Conservation (phyloP, 1,140 invertebrate species). For the Saccostrea cuccullata region DNA sequence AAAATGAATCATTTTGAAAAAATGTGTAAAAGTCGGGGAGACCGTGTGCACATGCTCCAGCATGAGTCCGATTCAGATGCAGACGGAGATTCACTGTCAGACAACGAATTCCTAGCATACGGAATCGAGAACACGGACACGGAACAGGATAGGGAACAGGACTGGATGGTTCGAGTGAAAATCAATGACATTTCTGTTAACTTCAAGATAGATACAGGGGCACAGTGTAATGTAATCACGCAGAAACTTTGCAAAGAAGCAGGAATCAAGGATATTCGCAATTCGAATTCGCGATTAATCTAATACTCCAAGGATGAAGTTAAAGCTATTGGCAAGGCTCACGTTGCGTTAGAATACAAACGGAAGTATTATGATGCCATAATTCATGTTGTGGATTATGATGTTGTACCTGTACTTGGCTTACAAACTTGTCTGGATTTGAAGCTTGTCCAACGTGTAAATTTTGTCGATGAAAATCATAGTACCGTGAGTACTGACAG, state of each 20-base stretch:
- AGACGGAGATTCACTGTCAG: neutral
- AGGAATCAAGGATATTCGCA: too few species aligned
- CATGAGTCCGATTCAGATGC: neutral
- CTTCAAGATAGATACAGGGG: too few species aligned
- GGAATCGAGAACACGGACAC: too few species aligned
- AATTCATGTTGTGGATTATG: neutral
- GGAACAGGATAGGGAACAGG: too few species aligned
- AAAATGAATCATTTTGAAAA: neutral
- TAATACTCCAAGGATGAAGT: neutral
- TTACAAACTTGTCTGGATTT: neutral
- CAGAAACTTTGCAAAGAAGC: too few species aligned
- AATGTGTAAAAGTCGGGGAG: neutral
- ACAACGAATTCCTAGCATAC: neutral
- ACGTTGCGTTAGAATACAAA: neutral
- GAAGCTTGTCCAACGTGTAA: neutral
- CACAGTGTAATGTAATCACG: too few species aligned
- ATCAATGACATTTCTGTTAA: too few species aligned
- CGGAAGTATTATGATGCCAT: neutral
- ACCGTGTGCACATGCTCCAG: constrained; percentile 1
- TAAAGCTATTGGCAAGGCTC: neutral
- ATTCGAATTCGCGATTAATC: too few species aligned
- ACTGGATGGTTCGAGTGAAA: neutral
- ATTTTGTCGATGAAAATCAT: neutral
- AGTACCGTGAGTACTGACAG: too few species aligned
- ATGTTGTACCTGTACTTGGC: neutral